Percentiles rank a stretch among this genome's conserved stretches.
Conservation (phyloP, 1,140 invertebrate genomes). For the Papilio machaon region DNA sequence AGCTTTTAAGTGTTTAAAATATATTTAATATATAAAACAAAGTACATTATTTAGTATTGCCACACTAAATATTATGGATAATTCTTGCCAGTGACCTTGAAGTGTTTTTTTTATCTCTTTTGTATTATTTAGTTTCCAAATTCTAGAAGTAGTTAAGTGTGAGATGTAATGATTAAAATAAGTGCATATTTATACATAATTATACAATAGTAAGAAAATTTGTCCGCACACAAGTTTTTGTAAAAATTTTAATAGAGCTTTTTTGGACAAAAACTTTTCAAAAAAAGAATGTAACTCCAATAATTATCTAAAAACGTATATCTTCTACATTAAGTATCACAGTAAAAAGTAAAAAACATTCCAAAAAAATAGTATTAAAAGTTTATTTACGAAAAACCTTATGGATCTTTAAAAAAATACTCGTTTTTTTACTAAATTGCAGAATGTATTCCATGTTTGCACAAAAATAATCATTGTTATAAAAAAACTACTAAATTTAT, state of each 20-base stretch:
- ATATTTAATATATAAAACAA: neutral
- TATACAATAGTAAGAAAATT: neutral
- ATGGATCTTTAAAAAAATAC: neutral
- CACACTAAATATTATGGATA: neutral
- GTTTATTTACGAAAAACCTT: neutral
- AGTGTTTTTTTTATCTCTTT: neutral
- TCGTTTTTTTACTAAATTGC: neutral
- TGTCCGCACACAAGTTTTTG: neutral
- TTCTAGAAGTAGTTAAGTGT: neutral
- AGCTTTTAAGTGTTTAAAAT: neutral
- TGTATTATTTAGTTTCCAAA: neutral
- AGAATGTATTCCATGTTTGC: too few species aligned
- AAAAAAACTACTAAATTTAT: too few species aligned
- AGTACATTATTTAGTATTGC: conserved; percentile 6
- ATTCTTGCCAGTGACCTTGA: conserved; percentile 16
- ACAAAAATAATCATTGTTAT: too few species aligned
- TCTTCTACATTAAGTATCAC: too few species aligned
- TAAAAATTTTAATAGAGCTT: neutral
- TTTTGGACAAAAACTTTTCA: neutral
- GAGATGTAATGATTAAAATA: neutral
- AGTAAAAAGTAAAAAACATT: neutral
- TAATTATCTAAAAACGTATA: too few species aligned
- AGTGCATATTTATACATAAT: neutral
- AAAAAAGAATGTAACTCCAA: too few species aligned
- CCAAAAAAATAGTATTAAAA: neutral